Evolutionary conservation across 2,797 vertebrate species (phyloP), one percentile per base, ranked within the genome.

Genomic region (Lutjanus argentimaculatus): DNA sequence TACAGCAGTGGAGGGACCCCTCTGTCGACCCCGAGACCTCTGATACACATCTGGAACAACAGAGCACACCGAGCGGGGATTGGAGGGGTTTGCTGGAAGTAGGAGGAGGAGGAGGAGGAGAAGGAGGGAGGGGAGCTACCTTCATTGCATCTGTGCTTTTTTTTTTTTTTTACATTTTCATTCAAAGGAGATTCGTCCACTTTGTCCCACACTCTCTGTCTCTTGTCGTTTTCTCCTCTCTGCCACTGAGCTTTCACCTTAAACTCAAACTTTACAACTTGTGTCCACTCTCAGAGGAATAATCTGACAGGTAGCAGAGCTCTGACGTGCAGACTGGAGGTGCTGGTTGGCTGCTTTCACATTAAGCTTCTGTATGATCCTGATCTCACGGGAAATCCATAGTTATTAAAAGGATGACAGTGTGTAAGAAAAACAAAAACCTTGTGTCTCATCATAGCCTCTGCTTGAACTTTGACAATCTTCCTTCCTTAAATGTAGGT

Each of bases 41-140:
- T 11, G 95, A 96, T 95, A 96, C 90, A 93, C 90, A 96, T 96
- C 96, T 93, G 91, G 89, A 95, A 93, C 91, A 93, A 89, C 93
- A 79, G 84, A 85, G 89, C 82, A 79, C 72, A 71, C 82, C 2
- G 48, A 84, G 79, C 49, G 2, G 74, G 67, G 75, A 85, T 67
- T 67, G 80, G 75, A 76, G 66, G 77, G 66, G 67, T 66, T 70
- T 82, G 77, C 57, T 75, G 52, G 65, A 36, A 83, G 76, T 11
- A 21, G 79, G 58, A 77, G 69, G 59, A 70, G 66, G 64, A 52
- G 30, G 30, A 45, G 21, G n/a, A n/a, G 11, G 21, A 22, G 63
- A 70, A 45, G 17, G 67, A 51, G 16, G 63, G 72, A 58, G 68
- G 58, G 46, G 63, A 51, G 40, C 40, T 82, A 68, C 25, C 59